Evolutionary conservation across 2,113 vertebrate species (phyloP).

Genomic region (Saguinus midas): DNA sequence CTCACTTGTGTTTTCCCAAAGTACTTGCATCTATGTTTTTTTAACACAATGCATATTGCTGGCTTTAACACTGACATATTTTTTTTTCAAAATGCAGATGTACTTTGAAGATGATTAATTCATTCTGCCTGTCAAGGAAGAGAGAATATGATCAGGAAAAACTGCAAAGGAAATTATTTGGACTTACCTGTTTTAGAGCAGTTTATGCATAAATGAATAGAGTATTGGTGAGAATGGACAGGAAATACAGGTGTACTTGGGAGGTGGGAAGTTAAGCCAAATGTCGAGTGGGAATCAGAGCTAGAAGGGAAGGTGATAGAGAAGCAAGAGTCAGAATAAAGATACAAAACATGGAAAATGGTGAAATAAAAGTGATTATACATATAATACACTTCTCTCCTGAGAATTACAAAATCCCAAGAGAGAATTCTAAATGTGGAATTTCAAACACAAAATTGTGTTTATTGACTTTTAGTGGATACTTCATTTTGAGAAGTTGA

Average conservation of each 20-base stretch:
- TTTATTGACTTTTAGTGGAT: not conserved
- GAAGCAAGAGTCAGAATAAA: not conserved
- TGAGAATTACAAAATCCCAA: not conserved
- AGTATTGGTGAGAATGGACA: not conserved
- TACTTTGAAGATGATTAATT: constrained; percentile 15
- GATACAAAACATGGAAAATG: not conserved
- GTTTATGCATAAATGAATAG: not conserved
- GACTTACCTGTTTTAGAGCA: not conserved
- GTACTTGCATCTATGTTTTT: not conserved
- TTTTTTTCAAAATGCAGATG: not conserved
- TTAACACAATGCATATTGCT: not conserved
- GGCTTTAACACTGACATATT: not conserved
- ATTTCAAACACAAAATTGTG: not conserved
- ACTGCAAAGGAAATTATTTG: not conserved
- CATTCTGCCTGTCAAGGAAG: not conserved
- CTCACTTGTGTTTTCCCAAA: not conserved
- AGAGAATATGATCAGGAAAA: not conserved
- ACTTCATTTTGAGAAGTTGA: not conserved
- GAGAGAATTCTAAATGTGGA: not conserved
- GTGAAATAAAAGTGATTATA: not conserved
- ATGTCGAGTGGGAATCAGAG: not conserved
- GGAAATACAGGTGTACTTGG: not conserved
- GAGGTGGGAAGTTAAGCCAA: not conserved
- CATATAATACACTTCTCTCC: too few relatives aligned
- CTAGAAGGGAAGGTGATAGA: rapidly evolving